Base-by-base conservation (phyloP, 2,797 vertebrate genomes). In the Uromys caudimaculatus region DNA sequence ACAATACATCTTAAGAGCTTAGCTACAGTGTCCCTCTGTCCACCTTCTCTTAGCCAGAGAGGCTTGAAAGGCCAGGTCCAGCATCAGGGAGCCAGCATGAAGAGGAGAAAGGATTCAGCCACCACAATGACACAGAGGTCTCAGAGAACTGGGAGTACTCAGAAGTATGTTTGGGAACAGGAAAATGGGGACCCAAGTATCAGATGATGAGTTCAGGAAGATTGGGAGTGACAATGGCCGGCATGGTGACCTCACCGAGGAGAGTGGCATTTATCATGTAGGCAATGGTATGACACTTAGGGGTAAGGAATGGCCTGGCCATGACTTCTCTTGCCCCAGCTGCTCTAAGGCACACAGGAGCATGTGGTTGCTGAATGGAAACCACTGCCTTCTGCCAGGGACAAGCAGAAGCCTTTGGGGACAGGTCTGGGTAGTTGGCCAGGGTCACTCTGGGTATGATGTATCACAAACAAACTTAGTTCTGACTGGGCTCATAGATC, bases 371-470 rank as follows among this genome's bases (percentile, higher is more conserved):
- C 67, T 58, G 62, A 73, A 85, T 93, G 96, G 97, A 97, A 96
- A 97, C 85, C 88, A 32, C 62, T 0, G 0, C 17, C 69, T 89
- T 71, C 86, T 84, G 96, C 97, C 97, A 97, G 92, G 92, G 69
- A 97, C 91, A 94, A 58, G 75, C 56, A 86, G 60, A 93, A 91
- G 73, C 29, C 76, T 69, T 27, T 79, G 44, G 89, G 67, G 62
- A 89, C 92, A 83, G 77, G 62, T 52, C 47, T 11, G 2, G 67
- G 87, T 75, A 47, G 19, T 1, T 12, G 77, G 94, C 78, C 93
- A 92, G 2, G 10, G 38, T 95, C 44, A 52, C 54, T 52, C 29
- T 67, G 92, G 71, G 60, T 35, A 90, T 35, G 47, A 1, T 60
- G 16, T 83, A 76, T 84, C 86, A 90, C 91, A 88, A 41, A 0